phyloP scores from a whole-genome alignment of 2,797 vertebrate genomes.

The Spinus olivaceus region DNA sequence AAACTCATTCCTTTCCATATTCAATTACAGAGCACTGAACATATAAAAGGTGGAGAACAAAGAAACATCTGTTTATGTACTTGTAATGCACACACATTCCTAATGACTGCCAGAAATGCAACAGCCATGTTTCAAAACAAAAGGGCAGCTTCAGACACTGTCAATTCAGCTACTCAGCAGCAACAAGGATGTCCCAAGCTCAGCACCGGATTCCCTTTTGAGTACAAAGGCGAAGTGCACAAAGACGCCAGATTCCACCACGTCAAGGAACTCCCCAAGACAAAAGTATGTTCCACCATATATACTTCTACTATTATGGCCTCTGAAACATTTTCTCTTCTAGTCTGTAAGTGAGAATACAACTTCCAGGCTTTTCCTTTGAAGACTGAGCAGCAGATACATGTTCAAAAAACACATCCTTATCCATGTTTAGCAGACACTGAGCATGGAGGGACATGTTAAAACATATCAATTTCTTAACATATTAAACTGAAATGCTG shows the following conservation, averaged over 20 bases:
- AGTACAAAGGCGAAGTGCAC: not conserved
- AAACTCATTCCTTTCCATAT: not conserved
- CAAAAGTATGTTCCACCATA: not conserved
- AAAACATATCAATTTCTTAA: not conserved
- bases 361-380: not conserved
- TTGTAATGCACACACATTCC: not conserved
- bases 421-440: not conserved
- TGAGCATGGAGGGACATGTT: not conserved
- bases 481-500: not conserved
- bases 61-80: not conserved
- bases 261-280: rapidly evolving
- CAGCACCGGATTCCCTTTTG: not conserved
- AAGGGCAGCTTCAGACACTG: not conserved
- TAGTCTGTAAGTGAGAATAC: not conserved
- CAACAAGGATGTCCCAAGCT: not conserved
- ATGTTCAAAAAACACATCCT: not conserved
- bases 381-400: not conserved
- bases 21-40: not conserved
- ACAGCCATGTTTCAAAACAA: not conserved
- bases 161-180: not conserved
- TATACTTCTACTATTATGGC: not conserved
- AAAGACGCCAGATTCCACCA: not conserved
- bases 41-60: not conserved
- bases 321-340: not conserved
- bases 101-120: not conserved